phyloP scores from a whole-genome alignment of 2,888 invertebrate genomes.

The Ypsolopha sequella region DNA sequence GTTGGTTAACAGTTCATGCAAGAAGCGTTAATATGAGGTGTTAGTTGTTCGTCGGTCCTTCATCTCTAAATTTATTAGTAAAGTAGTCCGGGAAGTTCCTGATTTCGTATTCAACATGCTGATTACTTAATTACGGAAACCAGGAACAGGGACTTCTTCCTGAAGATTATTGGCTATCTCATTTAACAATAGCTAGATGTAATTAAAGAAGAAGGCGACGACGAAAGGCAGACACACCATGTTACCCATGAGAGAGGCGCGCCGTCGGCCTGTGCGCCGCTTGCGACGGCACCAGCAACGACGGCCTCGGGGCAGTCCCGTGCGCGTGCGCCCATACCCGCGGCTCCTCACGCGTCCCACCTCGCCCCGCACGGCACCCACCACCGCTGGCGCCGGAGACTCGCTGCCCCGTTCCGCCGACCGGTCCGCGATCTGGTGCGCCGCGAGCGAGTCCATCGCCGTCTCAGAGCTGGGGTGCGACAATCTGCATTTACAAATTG shows the following conservation, averaged over 20 bases:
- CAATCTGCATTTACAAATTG: not conserved
- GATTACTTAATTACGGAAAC: not conserved
- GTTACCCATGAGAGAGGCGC: slow-evolving; percentile 62
- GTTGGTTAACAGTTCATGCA: slow-evolving; percentile 33
- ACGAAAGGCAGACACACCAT: slow-evolving; percentile 58
- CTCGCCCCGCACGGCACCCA: slow-evolving; percentile 21
- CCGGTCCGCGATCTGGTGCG: slow-evolving; percentile 57
- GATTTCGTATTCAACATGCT: not conserved
- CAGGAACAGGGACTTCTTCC: not conserved
- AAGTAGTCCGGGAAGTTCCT: not conserved
- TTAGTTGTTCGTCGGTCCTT: slow-evolving; percentile 47
- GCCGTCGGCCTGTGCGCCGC: slow-evolving; percentile 56
- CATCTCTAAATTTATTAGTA: slow-evolving; percentile 23
- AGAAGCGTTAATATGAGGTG: slow-evolving; percentile 57
- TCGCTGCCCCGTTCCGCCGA: slow-evolving; percentile 19
- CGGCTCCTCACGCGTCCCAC: slow-evolving; percentile 43
- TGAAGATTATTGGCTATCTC: not conserved
- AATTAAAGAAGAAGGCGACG: slow-evolving; percentile 38
- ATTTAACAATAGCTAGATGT: not conserved
- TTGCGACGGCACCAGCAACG: slow-evolving; percentile 59
- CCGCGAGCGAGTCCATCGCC: slow-evolving; percentile 44
- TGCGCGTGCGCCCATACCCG: slow-evolving; percentile 42
- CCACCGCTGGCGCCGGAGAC: slow-evolving; percentile 14
- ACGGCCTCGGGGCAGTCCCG: slow-evolving; percentile 22
- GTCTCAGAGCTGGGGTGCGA: slow-evolving; percentile 40